A percentile compares a stretch with the other conserved stretches of the same genome.
These are phyloP conservation scores for Ageneiosus marmoratus DNA, from an alignment of 2,113 vertebrate species.

Conservation along the genomic window DNA sequence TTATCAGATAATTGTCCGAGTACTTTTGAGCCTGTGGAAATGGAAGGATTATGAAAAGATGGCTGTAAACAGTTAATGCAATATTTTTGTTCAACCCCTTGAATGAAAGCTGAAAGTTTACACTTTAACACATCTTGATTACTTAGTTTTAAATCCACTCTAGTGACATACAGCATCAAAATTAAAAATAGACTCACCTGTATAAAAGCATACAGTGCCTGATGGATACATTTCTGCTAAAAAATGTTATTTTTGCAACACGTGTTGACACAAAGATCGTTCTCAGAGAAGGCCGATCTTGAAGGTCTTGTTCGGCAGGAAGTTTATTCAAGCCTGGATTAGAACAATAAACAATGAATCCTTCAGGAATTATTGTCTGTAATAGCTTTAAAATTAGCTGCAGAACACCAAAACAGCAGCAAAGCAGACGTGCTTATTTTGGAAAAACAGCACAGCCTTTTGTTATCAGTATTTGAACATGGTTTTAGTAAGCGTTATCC, in stretches of 20 bases:
- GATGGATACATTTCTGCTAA: neutral
- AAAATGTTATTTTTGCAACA: neutral
- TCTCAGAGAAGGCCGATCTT: neutral
- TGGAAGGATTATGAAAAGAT: too few species aligned
- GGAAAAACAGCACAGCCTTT: conserved; percentile 10
- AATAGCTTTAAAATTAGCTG: conserved; percentile 28
- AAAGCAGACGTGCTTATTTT: conserved; percentile 30
- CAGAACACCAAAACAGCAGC: conserved; percentile 27
- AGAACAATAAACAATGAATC: conserved; percentile 38
- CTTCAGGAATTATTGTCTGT: neutral
- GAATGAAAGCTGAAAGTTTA: too few species aligned
- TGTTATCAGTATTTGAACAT: conserved; percentile 40
- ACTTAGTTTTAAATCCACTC: too few species aligned
- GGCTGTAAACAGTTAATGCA: too few species aligned
- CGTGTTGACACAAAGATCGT: neutral
- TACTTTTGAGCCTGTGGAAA: too few species aligned
- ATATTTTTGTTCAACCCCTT: too few species aligned
- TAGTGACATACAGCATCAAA: too few species aligned
- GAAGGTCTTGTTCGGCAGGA: conserved; percentile 6
- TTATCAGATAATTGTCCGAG: too few species aligned
- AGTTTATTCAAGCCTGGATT: conserved; percentile 5
- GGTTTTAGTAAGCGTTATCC: neutral
- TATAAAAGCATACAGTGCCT: neutral
- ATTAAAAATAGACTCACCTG: too few species aligned
- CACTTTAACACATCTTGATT: too few species aligned